Evolutionary conservation across 2,797 vertebrate genomes (phyloP).

Genomic region (Enteromius unitaeniatus): DNA sequence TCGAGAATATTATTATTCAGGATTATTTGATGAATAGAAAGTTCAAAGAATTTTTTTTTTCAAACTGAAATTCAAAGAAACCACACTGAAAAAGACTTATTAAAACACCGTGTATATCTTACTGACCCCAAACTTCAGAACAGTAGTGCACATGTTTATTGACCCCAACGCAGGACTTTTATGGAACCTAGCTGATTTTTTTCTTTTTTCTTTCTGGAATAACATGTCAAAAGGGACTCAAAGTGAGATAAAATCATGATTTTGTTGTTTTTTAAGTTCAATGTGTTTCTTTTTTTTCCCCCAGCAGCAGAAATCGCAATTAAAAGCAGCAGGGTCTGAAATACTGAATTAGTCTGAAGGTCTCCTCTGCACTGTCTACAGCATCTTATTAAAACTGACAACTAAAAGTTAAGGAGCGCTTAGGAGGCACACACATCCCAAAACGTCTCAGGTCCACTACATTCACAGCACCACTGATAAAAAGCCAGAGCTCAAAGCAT

Average conservation of each 20-base stretch:
- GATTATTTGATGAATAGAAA: not conserved
- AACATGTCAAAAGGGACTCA: not conserved
- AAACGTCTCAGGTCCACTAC: conserved; percentile 23
- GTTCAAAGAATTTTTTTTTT: not conserved
- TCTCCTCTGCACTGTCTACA: not conserved
- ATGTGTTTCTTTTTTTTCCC: not conserved
- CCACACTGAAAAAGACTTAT: too few relatives aligned
- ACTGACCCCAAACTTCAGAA: not conserved
- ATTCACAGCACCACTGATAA: conserved; percentile 31
- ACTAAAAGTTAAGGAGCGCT: conserved; percentile 52
- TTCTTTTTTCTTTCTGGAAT: not conserved
- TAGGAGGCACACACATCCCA: conserved; percentile 31
- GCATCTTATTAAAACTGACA: conserved; percentile 41
- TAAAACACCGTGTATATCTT: too few relatives aligned
- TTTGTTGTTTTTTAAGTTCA: not conserved
- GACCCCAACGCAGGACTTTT: not conserved
- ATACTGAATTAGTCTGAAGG: not conserved
- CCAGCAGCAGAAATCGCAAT: not conserved
- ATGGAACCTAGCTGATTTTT: not conserved
- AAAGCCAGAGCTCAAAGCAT: conserved; percentile 28
- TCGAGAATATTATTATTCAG: not conserved
- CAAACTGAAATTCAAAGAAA: not conserved
- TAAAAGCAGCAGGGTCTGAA: not conserved
- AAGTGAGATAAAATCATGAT: not conserved
- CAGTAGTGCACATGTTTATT: not conserved